Evolutionary conservation across 64 coral and sea anemone genomes (phyloP), one percentile per base, ranked within the genome.

Genomic region (Actinia tenebrosa): DNA sequence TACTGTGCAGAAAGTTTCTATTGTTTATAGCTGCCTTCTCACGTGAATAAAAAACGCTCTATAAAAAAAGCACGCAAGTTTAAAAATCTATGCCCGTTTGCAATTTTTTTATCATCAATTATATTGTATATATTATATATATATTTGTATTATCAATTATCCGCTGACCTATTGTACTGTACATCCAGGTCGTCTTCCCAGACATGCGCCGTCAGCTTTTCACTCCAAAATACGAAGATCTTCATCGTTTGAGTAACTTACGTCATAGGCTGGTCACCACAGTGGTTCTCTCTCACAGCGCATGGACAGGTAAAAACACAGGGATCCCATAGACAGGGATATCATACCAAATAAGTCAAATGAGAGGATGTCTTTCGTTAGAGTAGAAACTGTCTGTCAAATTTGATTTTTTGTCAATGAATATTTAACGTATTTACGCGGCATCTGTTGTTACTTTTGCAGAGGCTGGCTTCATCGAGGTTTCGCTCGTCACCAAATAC

Each of bases 201-300:
- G 96, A 98, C 86, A 79, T 98, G 53, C 91, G 91, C 23, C 88
- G 92, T 71, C 96, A 92, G 72, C 88, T 94, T 64, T 94, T 98
- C 27, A 98, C 90, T 53, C 96, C 96, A 23, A 98, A 92, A 86
- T 89, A 82, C 42, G 91, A 92, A 7, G 96, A 98, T 80, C 81
- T 98, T 77, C 93, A 92, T 25, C 85, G 80, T 5, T 56, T 94
- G 22, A 88, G 89, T 9, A 84, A 85, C 23, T 16, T 86, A 22
- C 94, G 93, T 86, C 96, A 98, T 53, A 86, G 96, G 5, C 84
- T 98, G 44, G 79, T 89, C 30, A 98, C 87, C 5, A 98, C 89
- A 64, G 96, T 98, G 46, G 89, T 98, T 23, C 59, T 98, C 10
- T 98, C 96, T 19, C 96, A 98, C 71, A 88, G 84, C 18, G 89